Evolutionary conservation across 2,888 invertebrate genomes (phyloP).

Genomic region (Laothoe populi): DNA sequence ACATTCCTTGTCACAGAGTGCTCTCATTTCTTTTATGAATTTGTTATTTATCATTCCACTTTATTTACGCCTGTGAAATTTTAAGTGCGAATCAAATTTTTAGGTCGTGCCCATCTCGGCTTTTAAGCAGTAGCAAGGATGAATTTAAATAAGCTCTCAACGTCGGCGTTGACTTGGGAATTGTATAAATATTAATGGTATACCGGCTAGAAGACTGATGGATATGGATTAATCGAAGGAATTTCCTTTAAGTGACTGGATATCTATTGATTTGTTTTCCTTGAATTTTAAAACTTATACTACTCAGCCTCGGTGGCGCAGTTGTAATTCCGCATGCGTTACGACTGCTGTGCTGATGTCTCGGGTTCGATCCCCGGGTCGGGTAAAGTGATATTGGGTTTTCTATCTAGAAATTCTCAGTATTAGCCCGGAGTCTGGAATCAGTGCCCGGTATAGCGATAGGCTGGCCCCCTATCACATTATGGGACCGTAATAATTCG

Average conservation of each 20-base stretch:
- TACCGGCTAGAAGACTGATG: conserved; percentile 64
- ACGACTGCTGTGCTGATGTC: no score
- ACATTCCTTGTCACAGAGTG: conserved; percentile 19
- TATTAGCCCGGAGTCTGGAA: no score
- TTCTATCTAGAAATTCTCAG: no score
- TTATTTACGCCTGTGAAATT: conserved; percentile 49
- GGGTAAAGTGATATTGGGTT: no score
- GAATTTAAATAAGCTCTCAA: conserved; percentile 80
- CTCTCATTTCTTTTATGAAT: conserved; percentile 36
- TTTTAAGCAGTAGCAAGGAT: conserved; percentile 71
- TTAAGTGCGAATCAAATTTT: conserved; percentile 69
- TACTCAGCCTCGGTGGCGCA: no score
- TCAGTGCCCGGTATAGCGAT: no score
- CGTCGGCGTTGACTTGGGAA: conserved; percentile 65
- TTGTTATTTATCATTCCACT: conserved; percentile 33
- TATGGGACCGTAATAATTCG: no score
- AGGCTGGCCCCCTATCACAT: no score
- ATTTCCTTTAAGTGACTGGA: conserved; percentile 49
- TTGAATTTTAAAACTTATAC: conserved; percentile 3
- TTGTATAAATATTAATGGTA: conserved; percentile 79
- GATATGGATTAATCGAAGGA: conserved; percentile 64
- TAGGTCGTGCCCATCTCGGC: conserved; percentile 59
- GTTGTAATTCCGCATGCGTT: no score
- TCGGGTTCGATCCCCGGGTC: no score
- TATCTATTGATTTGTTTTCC: conserved; percentile 20